Conservation (phyloP, 2,113 vertebrate genomes). For the Amphilophus citrinellus region DNA sequence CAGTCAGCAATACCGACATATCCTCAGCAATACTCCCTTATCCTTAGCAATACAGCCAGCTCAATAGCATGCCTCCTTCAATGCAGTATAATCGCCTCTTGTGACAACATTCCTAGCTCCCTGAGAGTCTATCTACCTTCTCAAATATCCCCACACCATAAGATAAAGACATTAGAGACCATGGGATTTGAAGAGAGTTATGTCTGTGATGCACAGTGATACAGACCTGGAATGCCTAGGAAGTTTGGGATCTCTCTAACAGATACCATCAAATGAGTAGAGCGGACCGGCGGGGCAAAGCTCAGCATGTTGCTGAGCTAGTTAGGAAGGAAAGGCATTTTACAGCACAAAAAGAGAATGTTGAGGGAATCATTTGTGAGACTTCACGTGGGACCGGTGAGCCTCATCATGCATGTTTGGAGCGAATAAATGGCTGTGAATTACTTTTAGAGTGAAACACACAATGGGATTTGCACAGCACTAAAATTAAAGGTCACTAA, state of each 20-base stretch:
- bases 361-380: not conserved
- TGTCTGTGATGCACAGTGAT: conserved; percentile 35
- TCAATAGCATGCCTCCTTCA: conserved; percentile 59
- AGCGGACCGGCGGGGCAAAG: conserved; percentile 38
- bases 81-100: conserved; percentile 60
- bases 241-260: conserved; percentile 54
- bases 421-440: conserved; percentile 35
- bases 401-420: conserved; percentile 2
- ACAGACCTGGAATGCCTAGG: conserved; percentile 39
- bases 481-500: conserved; percentile 64
- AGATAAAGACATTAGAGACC: conserved; percentile 72
- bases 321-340: not conserved
- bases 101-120: conserved; percentile 64
- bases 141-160: conserved; percentile 65
- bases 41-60: conserved; percentile 50
- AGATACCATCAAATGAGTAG: conserved; percentile 54
- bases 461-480: conserved; percentile 35
- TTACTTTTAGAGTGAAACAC: conserved; percentile 34
- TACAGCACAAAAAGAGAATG: conserved; percentile 15
- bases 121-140: conserved; percentile 53
- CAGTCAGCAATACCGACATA: conserved; percentile 68
- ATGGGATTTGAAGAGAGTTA: conserved; percentile 62
- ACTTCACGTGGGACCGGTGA: conserved; percentile 9
- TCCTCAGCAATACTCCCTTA: conserved; percentile 49
- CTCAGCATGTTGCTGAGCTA: conserved; percentile 43